Conservation (phyloP, 2,797 vertebrate species). For the Macrochelys suwanniensis region DNA sequence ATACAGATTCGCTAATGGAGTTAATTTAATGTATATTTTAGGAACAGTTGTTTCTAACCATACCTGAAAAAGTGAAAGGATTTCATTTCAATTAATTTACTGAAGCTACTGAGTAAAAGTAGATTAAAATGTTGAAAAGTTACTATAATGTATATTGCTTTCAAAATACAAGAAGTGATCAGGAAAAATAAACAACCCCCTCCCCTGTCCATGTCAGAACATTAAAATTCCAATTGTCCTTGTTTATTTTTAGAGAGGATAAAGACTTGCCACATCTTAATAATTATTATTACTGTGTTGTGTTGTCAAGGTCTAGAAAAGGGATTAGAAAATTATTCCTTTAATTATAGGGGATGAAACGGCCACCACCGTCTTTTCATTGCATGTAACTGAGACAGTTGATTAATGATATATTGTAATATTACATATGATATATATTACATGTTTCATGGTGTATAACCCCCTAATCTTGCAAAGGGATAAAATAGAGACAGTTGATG, state of each 20-base stretch:
- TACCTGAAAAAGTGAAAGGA: not conserved
- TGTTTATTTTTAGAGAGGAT: not conserved
- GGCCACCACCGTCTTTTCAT: not conserved
- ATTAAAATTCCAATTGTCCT: not conserved
- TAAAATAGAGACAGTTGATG: not conserved
- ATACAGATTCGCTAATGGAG: constrained; percentile 42
- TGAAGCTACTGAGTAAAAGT: not conserved
- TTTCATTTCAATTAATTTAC: constrained; percentile 14
- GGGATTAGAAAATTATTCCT: not conserved
- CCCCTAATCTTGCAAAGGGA: not conserved
- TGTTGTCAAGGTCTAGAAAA: not conserved
- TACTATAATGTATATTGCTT: not conserved
- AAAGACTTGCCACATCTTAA: not conserved
- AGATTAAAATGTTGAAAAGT: constrained; percentile 6
- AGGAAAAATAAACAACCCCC: not conserved
- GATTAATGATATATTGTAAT: not conserved
- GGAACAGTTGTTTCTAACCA: not conserved
- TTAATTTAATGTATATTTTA: constrained; percentile 17
- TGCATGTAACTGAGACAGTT: not conserved
- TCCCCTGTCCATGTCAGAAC: not conserved
- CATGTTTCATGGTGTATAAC: not conserved
- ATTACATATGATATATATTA: not conserved
- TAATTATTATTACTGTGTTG: not conserved
- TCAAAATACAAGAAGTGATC: not conserved
- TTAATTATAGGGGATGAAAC: not conserved